Evolutionary conservation across 2,888 invertebrate species (phyloP).

Genomic region (Dyspetes luteomarginatus): DNA sequence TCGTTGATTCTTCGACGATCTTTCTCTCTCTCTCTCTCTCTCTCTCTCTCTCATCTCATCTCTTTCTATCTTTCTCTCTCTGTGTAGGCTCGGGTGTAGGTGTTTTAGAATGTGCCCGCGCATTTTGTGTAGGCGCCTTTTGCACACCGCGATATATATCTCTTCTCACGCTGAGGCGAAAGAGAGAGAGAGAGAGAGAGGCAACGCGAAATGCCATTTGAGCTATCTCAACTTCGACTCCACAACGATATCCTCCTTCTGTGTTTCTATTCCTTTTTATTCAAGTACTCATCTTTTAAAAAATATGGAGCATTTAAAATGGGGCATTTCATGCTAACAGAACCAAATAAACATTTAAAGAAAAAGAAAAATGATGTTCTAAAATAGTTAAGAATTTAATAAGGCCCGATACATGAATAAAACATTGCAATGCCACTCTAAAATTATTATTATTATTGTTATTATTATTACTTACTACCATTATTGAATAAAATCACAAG

Average conservation of each 20-base stretch:
- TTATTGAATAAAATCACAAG: not conserved
- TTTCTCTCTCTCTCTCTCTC: conserved; percentile 56
- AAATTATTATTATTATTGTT: too few species aligned
- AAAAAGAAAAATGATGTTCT: not conserved
- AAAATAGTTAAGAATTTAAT: not conserved
- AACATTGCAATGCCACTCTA: too few species aligned
- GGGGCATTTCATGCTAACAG: too few species aligned
- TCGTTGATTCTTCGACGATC: too few species aligned
- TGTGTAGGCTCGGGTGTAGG: conserved; percentile 72
- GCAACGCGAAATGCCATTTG: conserved; percentile 59
- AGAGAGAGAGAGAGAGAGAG: conserved; percentile 30
- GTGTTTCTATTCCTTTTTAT: conserved; percentile 8
- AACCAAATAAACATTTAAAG: not conserved
- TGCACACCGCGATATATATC: conserved; percentile 46
- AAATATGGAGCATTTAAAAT: too few species aligned
- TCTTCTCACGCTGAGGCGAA: conserved; percentile 40
- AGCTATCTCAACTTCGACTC: conserved; percentile 53
- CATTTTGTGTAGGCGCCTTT: conserved; percentile 61
- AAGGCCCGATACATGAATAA: not conserved
- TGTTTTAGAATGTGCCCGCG: conserved; percentile 69
- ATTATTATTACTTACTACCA: not conserved
- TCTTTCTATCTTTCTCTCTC: conserved; percentile 14
- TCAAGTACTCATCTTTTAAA: too few species aligned
- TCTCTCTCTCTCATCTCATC: conserved; percentile 18
- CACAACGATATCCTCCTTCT: conserved; percentile 37